Base-by-base conservation (phyloP, 2,888 invertebrate genomes). In the Epistrophe eligans region DNA sequence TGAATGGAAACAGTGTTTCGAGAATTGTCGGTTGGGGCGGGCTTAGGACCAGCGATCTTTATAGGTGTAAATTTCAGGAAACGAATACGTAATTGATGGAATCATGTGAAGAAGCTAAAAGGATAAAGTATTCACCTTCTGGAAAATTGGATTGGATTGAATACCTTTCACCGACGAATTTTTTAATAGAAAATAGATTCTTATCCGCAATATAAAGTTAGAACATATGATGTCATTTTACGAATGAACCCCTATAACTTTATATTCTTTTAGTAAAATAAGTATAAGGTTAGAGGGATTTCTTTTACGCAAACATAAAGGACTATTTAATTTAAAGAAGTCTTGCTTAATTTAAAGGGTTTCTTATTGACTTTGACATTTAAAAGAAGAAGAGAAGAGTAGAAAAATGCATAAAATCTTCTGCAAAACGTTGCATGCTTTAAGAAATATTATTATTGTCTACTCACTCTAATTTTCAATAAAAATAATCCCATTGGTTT, bases 111-210 rank as follows among this genome's bases (percentile, higher is more conserved):
- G 66, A 82, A 72, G 71, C 77, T 83, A 72, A 79, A 83, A 83
- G 83, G 83, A 87, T 87, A 87, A 87, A 79, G 76, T 83, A 87
- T 83, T 71, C 85, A 74, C 82, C 82, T 85, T 82, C 70, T 67
- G 77, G 81, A 79, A 87, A 87, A 87, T 87, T 87, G 82, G 82
- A 87, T 82, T 87, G 87, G 87, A 87, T 87, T 87, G 83, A 87
- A 87, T 83, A 82, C 83, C 87, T 87, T 87, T 87, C 87, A 83
- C 71, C 87, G 72, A 58, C 66, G 83, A 87, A 87, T 87, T 87
- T 24, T 72, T 79, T 66, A 87, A 87, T 87, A 74, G 62, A 66
- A 66, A 79, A 67, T 48, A 77, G 17, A 55, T 79, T 40, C 15
- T n/a, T 32, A 73, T 48, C 77, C 55, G 71, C 9, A 57, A 70